Conservation (phyloP, 2,888 invertebrate species). For the Chironomus tentans region DNA sequence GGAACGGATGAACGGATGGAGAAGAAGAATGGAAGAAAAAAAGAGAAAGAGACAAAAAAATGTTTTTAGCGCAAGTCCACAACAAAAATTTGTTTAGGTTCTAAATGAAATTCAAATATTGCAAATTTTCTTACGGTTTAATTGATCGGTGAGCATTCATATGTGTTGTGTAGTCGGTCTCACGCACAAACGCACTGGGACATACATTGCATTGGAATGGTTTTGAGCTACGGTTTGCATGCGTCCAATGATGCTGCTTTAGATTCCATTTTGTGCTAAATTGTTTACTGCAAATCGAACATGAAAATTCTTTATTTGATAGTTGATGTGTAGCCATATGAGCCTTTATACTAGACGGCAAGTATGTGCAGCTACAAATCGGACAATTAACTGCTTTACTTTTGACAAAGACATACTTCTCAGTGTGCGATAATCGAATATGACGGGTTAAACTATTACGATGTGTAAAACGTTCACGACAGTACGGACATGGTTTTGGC, state of each 20-base stretch:
- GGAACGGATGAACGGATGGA: background rate
- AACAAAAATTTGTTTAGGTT: background rate
- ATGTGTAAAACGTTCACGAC: constrained; percentile 81
- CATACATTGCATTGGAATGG: constrained; percentile 78
- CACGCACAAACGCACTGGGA: constrained; percentile 74
- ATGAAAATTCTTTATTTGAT: constrained; percentile 66
- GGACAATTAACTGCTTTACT: constrained; percentile 60
- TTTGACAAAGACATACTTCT: constrained; percentile 57
- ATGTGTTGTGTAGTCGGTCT: constrained; percentile 71
- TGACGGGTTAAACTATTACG: constrained; percentile 74
- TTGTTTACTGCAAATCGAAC: constrained; percentile 72
- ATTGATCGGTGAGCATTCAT: constrained; percentile 78
- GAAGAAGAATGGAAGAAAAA: too few species aligned
- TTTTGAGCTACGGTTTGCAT: constrained; percentile 71
- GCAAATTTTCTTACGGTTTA: constrained; percentile 52
- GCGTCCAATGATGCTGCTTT: constrained; percentile 82
- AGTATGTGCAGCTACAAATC: constrained; percentile 66
- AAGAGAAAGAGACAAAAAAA: background rate
- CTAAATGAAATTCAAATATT: background rate
- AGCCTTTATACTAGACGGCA: constrained; percentile 67
- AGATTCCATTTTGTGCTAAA: constrained; percentile 88
- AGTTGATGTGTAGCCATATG: constrained; percentile 69
- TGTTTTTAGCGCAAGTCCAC: constrained; percentile 13
- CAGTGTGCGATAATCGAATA: constrained; percentile 70
- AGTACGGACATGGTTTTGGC: constrained; percentile 75